A percentile compares a stretch with the other conserved stretches of the same genome.
Evolutionary conservation across 2,113 vertebrate genomes (phyloP).

Genomic region (Psephotus haematonotus): DNA sequence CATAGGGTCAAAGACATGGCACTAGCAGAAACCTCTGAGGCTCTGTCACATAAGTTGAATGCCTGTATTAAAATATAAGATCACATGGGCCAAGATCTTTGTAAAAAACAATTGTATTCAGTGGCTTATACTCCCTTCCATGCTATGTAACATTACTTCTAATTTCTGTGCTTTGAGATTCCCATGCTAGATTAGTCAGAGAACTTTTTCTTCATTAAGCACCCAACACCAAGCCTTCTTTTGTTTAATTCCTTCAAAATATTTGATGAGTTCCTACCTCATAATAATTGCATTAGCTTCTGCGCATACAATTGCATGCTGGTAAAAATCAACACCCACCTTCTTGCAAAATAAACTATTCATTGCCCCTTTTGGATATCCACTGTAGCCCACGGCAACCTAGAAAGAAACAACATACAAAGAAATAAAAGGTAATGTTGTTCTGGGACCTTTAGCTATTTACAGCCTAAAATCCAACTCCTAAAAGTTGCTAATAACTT

Average conservation of each 20-base stretch:
- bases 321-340: background rate
- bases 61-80: background rate
- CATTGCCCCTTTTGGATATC: conserved; percentile 7
- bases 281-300: conserved; percentile 30
- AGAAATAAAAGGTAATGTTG: background rate
- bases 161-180: background rate
- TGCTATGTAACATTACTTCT: background rate
- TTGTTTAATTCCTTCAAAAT: background rate
- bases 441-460: background rate
- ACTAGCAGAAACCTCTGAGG: background rate
- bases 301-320: background rate
- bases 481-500: background rate
- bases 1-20: background rate
- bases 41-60: background rate
- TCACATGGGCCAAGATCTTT: background rate
- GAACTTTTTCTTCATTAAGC: background rate
- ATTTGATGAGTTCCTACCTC: background rate
- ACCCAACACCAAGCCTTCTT: background rate
- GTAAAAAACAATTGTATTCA: background rate
- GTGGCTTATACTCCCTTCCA: background rate
- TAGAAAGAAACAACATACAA: background rate
- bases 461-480: background rate
- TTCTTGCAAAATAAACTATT: background rate
- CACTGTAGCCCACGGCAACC: background rate
- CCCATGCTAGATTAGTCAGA: background rate